phyloP scores from a whole-genome alignment of 2,797 vertebrate genomes.

The Urophycis tenuis region DNA sequence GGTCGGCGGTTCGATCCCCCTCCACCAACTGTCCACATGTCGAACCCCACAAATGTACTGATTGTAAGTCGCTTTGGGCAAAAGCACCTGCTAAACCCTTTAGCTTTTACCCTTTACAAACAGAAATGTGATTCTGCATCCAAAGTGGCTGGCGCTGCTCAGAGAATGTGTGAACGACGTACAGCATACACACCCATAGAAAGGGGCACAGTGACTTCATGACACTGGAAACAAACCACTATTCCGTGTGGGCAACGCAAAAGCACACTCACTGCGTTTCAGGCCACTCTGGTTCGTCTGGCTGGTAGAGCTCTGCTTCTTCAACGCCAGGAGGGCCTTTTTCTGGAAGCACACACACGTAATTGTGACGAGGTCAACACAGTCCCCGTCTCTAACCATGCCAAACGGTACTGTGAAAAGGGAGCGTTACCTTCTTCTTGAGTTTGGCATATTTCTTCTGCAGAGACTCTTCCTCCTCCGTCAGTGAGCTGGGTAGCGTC shows the following conservation, averaged over 20 bases:
- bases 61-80: too few relatives aligned
- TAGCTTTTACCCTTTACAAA: too few relatives aligned
- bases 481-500: conserved; percentile 78
- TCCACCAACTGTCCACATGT: too few relatives aligned
- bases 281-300: conserved; percentile 85
- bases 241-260: neutral
- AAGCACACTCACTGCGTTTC: conserved; percentile 79
- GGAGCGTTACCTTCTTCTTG: conserved; percentile 80
- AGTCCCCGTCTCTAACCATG: neutral
- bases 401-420: neutral
- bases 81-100: too few relatives aligned
- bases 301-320: conserved; percentile 87
- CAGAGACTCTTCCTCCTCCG: conserved; percentile 86
- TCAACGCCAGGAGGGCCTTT: conserved; percentile 85
- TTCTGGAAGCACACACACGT: conserved; percentile 66
- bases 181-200: too few relatives aligned
- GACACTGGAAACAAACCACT: neutral
- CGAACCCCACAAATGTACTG: too few relatives aligned
- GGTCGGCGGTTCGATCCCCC: too few relatives aligned
- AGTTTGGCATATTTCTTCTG: conserved; percentile 93
- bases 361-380: neutral
- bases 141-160: too few relatives aligned
- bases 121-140: neutral
- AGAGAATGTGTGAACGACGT: too few relatives aligned
- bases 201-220: too few relatives aligned